phyloP scores from a whole-genome alignment of 2,113 vertebrate species.

The Galbula dea region DNA sequence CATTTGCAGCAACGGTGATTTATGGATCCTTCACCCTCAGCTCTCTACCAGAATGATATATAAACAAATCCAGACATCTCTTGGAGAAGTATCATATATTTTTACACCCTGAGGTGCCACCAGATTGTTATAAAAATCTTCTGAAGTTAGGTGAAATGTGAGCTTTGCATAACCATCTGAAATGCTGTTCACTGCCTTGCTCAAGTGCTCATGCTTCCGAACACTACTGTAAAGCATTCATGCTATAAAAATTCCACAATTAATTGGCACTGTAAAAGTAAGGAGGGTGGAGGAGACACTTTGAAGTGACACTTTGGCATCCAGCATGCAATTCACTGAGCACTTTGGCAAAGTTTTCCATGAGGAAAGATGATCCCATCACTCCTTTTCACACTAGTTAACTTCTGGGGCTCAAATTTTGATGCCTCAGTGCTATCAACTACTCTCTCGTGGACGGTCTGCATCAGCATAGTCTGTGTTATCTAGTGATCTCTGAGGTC shows the following conservation, averaged over 20 bases:
- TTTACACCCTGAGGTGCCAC: not conserved
- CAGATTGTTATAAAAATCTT: not conserved
- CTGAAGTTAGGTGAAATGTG: accelerated
- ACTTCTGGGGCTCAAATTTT: constrained; percentile 10
- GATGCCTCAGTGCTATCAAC: constrained; percentile 25
- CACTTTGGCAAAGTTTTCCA: not conserved
- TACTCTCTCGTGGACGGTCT: not conserved
- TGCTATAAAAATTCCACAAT: not conserved
- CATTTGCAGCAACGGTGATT: not conserved
- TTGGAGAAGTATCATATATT: not conserved
- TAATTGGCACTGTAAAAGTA: not conserved
- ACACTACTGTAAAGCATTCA: not conserved
- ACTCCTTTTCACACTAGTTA: not conserved
- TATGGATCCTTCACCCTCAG: not conserved
- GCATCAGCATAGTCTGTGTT: constrained; percentile 11
- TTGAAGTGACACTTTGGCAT: not conserved
- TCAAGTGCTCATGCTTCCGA: not conserved
- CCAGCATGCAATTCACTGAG: not conserved
- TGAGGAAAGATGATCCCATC: not conserved
- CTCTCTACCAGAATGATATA: not conserved
- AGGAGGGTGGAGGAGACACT: not conserved
- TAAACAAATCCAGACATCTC: not conserved
- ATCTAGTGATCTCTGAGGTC: constrained; percentile 30
- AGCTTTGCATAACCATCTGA: not conserved
- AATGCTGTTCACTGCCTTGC: not conserved